phyloP scores from a whole-genome alignment of 1,140 invertebrate genomes.

The Neodiprion virginianus region DNA sequence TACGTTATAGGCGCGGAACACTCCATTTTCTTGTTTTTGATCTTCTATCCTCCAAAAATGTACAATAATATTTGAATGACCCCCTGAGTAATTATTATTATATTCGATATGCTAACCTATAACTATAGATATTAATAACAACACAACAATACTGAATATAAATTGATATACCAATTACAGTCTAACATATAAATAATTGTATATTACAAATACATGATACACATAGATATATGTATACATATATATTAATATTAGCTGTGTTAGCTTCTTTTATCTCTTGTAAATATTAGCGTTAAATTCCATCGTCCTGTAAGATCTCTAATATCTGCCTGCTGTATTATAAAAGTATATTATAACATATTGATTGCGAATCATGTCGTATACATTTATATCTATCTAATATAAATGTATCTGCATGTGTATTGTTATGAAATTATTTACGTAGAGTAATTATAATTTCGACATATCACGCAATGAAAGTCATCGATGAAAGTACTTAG shows the following conservation, averaged over 20 bases:
- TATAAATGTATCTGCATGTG: slow-evolving; percentile 13
- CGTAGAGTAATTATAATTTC: neutral
- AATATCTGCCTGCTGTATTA: slow-evolving; percentile 26
- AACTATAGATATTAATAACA: neutral
- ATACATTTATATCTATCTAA: neutral
- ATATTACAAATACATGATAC: no score
- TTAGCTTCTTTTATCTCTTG: slow-evolving; percentile 18
- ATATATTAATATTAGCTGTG: neutral
- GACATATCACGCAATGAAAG: slow-evolving; percentile 11
- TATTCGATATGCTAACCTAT: neutral
- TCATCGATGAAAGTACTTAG: slow-evolving; percentile 24
- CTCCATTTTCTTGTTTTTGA: no score
- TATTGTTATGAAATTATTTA: slow-evolving; percentile 17
- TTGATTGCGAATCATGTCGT: no score
- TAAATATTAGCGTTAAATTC: slow-evolving; percentile 16
- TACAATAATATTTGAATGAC: no score
- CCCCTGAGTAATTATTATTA: neutral
- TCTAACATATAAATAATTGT: neutral
- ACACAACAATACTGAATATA: neutral
- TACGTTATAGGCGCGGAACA: no score
- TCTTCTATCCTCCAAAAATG: no score
- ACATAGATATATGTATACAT: no score
- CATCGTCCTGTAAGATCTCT: slow-evolving; percentile 16
- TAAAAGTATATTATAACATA: slow-evolving; percentile 18
- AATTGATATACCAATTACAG: neutral